Percentiles rank a stretch among this genome's conserved stretches.
Evolutionary conservation across 2,888 invertebrate species (phyloP).

Genomic region (Amphipyra tragopoginis): DNA sequence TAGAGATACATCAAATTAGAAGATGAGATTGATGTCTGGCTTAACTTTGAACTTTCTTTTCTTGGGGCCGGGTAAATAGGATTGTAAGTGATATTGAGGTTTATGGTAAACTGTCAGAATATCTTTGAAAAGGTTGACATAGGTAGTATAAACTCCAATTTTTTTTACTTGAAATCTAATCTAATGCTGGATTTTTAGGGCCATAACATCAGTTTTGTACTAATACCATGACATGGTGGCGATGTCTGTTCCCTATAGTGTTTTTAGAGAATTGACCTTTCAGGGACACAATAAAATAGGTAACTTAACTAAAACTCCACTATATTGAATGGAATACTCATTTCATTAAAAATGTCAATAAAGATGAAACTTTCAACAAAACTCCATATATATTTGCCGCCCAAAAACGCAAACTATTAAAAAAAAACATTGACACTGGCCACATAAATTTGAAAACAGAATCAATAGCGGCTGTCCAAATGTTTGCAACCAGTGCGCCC

Average conservation of each 20-base stretch:
- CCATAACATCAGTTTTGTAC: too few species aligned
- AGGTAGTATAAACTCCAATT: too few species aligned
- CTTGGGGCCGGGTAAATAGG: not conserved
- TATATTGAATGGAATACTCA: too few species aligned
- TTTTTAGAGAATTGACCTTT: too few species aligned
- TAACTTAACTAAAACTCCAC: too few species aligned
- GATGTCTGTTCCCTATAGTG: too few species aligned
- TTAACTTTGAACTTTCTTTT: not conserved
- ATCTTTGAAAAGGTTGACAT: too few species aligned
- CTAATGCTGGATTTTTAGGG: too few species aligned
- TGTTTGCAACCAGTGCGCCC: slow-evolving; percentile 68
- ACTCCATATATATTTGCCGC: not conserved
- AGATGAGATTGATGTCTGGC: not conserved
- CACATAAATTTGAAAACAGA: slow-evolving; percentile 37
- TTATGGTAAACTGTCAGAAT: not conserved
- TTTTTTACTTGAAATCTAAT: too few species aligned
- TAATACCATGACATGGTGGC: too few species aligned
- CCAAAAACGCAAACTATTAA: slow-evolving; percentile 4
- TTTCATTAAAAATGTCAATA: too few species aligned
- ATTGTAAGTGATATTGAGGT: not conserved
- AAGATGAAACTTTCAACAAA: not conserved
- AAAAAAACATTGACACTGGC: slow-evolving; percentile 52
- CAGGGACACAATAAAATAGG: too few species aligned
- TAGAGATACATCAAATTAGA: not conserved
- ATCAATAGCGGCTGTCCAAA: slow-evolving; percentile 73